Evolutionary conservation across 1,140 invertebrate species (phyloP), one percentile per base, ranked within the genome.

Genomic region (Drosophila asahinai): DNA sequence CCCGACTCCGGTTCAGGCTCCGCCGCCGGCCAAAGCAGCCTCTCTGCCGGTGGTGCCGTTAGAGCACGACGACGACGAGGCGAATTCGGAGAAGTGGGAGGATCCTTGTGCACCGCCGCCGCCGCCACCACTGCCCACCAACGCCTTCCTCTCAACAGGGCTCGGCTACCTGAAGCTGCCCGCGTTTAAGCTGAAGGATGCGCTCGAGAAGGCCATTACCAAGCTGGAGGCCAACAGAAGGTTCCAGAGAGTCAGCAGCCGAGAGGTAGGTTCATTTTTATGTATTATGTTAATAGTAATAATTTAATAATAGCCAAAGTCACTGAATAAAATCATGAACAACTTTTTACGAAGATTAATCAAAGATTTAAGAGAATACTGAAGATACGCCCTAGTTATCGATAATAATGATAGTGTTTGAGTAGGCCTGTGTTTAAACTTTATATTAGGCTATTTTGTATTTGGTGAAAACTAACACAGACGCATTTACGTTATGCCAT

Each of bases 81-180:
- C 81, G 1, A 90, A 81, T 65, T 90, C 74, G 1, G 84, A 89
- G 17, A 86, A 80, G 58, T 83, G 83, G 77, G 83, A 92, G 78
- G 79, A 91, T 79, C 86, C 84, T 12, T 91, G 84, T 63, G 80
- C 80, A 12, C 90, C 90, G 7, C 89, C 90, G 12, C 84, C 73
- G 2, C 89, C 89, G 0, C 89, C 89, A 4, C 89, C 89, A 19
- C 36, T 91, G 51, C 89, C 89, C 5, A 22, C 42, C 11, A 75
- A 62, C 45, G 42, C 55, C 0, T 60, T 63, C 17, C 17, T 64
- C 48, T 45, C 62, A 1, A 40, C 54, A 19, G 52, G 68, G 27
- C 63, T 63, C 1, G 63, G 86, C 30, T 90, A 86, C 36, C 48
- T 81, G 0, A 91, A 80, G 36, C 49, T 82, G 43, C 77, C 74